Percentiles rank a stretch among this genome's conserved stretches.
Evolutionary conservation across 2,113 vertebrate species (phyloP).

Genomic region (Accipiter virgatus): DNA sequence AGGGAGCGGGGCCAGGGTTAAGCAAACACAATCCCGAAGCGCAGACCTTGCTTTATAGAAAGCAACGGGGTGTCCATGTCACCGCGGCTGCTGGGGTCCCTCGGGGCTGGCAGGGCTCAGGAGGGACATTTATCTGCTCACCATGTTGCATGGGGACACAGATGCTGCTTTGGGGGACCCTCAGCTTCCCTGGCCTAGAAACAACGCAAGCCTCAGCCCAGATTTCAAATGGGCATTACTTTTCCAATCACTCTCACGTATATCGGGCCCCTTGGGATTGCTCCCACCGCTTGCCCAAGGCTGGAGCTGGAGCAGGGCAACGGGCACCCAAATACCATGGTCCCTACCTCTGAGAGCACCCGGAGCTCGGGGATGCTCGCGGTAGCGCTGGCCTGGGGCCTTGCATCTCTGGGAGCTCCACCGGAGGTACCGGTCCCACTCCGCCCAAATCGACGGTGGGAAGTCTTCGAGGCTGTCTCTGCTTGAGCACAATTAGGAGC

Average conservation of each 20-base stretch:
- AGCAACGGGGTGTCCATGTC: background rate
- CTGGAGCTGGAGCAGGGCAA: background rate
- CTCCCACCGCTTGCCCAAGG: fast-evolving
- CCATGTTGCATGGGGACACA: fast-evolving
- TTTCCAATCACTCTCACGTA: background rate
- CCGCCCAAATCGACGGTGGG: background rate
- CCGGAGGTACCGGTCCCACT: background rate
- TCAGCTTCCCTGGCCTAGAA: background rate
- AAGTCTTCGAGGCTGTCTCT: constrained; percentile 11
- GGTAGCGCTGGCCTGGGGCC: background rate
- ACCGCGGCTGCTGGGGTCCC: background rate
- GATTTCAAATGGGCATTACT: background rate
- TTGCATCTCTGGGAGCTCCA: background rate
- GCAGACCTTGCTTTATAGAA: background rate
- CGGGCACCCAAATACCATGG: fast-evolving
- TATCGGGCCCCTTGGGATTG: background rate
- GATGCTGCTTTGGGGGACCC: background rate
- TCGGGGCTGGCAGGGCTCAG: background rate
- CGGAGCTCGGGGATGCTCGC: background rate
- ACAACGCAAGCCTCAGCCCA: background rate
- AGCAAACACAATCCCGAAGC: background rate
- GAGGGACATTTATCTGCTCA: background rate
- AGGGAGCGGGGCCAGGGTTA: background rate
- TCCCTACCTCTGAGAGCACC: background rate
- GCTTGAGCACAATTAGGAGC: constrained; percentile 36